These are phyloP conservation scores for Odontothrips loti DNA, from an alignment of 2,888 invertebrate genomes.

Conservation along the genomic window DNA sequence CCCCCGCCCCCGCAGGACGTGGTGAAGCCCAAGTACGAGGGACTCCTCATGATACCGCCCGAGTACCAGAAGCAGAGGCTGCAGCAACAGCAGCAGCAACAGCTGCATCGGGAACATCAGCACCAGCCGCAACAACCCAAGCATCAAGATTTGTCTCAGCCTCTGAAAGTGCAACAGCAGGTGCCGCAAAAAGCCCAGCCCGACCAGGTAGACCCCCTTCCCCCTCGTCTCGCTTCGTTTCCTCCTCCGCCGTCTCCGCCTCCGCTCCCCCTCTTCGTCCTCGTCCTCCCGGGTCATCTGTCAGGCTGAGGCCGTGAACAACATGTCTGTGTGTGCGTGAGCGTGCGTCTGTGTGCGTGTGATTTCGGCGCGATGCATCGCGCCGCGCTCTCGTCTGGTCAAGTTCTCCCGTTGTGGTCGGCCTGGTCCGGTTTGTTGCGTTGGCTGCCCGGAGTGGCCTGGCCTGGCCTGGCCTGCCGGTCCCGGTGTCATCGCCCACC, in stretches of 20 bases:
- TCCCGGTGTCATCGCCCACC: slow-evolving; percentile 5
- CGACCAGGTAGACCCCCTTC: background rate
- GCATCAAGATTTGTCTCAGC: slow-evolving; percentile 4
- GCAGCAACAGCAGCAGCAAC: slow-evolving; percentile 32
- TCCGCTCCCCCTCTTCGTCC: no score
- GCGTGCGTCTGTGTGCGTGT: background rate
- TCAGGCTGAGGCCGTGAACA: no score
- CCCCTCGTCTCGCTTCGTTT: background rate
- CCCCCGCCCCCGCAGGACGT: slow-evolving; percentile 9
- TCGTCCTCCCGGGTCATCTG: background rate
- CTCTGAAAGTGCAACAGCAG: background rate
- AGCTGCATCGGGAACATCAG: slow-evolving; percentile 32
- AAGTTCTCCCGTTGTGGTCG: slow-evolving; percentile 10
- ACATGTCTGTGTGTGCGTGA: background rate
- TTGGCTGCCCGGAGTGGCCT: background rate
- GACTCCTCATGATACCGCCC: slow-evolving; percentile 10
- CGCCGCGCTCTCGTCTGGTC: slow-evolving; percentile 2
- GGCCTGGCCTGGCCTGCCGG: background rate
- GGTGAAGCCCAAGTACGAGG: slow-evolving; percentile 11
- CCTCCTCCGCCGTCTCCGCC: background rate
- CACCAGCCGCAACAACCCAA: slow-evolving; percentile 36
- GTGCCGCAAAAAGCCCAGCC: background rate
- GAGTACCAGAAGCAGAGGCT: background rate
- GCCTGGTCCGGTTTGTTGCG: slow-evolving; percentile 20
- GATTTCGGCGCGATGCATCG: slow-evolving; percentile 7